Evolutionary conservation across 1,140 invertebrate genomes (phyloP).

Genomic region (Aphelinus atriplicis): DNA sequence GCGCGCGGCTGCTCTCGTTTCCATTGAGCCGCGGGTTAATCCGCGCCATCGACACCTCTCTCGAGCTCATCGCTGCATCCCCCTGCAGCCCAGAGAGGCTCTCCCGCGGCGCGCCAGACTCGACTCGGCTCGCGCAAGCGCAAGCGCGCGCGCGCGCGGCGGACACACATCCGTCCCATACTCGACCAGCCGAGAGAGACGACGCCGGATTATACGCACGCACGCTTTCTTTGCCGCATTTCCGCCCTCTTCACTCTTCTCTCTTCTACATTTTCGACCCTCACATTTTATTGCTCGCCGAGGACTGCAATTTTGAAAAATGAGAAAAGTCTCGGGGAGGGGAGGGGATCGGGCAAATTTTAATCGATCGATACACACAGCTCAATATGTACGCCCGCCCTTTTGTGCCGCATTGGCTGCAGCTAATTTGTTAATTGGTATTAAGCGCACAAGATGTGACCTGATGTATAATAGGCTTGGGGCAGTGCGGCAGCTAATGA

Average conservation of each 20-base stretch:
- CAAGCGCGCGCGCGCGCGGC: not conserved
- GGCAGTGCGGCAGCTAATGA: constrained; percentile 5
- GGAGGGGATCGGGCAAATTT: too few relatives aligned
- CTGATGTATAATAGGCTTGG: not conserved
- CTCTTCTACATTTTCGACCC: not conserved
- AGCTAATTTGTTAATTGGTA: too few relatives aligned
- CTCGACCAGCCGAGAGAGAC: constrained; percentile 32
- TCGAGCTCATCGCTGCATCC: constrained; percentile 7
- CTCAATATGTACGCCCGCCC: constrained; percentile 27
- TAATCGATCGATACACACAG: constrained; percentile 41
- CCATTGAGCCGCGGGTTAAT: constrained; percentile 25
- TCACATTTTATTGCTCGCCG: too few relatives aligned
- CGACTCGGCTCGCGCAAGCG: not conserved
- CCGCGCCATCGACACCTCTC: constrained; percentile 37
- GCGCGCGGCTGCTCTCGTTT: not conserved
- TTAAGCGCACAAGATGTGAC: not conserved
- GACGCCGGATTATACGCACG: not conserved
- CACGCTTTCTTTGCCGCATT: constrained; percentile 35
- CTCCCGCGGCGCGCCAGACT: not conserved
- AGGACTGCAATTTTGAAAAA: constrained; percentile 36
- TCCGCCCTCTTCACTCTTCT: constrained; percentile 25
- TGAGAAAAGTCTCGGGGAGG: not conserved
- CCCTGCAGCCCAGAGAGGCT: not conserved
- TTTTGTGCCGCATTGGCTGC: constrained; percentile 7
- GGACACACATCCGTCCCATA: not conserved